phyloP scores from a whole-genome alignment of 2,797 vertebrate species.

The Pipistrellus nathusii region DNA sequence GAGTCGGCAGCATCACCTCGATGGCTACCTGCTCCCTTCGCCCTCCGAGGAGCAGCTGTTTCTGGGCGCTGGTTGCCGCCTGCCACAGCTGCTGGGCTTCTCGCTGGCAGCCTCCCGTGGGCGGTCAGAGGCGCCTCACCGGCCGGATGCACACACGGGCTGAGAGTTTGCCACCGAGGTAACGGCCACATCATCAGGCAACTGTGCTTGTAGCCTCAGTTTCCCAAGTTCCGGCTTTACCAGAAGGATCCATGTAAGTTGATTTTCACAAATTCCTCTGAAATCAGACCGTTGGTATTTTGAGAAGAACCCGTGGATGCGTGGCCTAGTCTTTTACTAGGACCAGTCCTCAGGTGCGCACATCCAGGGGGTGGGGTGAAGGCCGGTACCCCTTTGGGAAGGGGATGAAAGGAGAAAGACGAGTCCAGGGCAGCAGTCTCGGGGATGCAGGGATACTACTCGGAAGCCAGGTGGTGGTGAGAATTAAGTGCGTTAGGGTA shows the following conservation, averaged over 20 bases:
- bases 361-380: background rate
- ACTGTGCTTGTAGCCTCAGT: background rate
- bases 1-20: background rate
- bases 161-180: conserved; percentile 95
- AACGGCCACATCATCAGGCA: conserved; percentile 89
- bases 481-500: background rate
- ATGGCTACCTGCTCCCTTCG: background rate
- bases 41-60: background rate
- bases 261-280: conserved; percentile 95
- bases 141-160: conserved; percentile 93
- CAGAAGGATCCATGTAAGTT: conserved; percentile 93
- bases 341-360: conserved; percentile 76
- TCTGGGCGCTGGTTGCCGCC: accelerated
- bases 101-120: conserved; percentile 90
- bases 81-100: conserved; percentile 94
- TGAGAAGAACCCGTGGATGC: conserved; percentile 83
- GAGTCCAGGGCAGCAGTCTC: background rate
- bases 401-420: background rate
- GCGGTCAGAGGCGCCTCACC: conserved; percentile 95
- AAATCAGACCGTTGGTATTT: conserved; percentile 88
- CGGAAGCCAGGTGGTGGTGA: background rate
- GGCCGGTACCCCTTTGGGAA: background rate
- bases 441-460: background rate
- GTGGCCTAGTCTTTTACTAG: conserved; percentile 81
- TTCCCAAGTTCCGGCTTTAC: conserved; percentile 86